phyloP scores from a whole-genome alignment of 2,113 vertebrate species.

The Sardina pilchardus region DNA sequence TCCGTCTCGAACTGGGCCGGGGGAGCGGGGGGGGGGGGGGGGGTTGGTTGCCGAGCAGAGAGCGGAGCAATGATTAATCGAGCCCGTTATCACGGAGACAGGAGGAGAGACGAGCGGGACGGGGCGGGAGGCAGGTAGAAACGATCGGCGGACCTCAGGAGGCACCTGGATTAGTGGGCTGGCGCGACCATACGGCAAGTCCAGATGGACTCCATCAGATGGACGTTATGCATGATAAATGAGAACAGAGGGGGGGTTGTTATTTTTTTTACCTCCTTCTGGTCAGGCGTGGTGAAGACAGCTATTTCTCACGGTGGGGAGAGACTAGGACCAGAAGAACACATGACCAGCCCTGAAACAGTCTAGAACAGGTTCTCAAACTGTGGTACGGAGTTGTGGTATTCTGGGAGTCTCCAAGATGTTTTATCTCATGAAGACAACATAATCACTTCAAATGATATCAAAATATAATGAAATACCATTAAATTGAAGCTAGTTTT shows the following conservation, averaged over 20 bases:
- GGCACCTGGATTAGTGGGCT: constrained; percentile 39
- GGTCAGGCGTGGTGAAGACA: not conserved
- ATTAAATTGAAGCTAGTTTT: no score
- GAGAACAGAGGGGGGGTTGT: constrained; percentile 20
- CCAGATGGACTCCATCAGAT: constrained; percentile 20
- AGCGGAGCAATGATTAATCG: constrained; percentile 42
- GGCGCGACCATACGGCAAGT: constrained; percentile 29
- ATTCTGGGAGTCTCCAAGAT: no score
- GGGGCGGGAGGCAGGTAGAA: not conserved
- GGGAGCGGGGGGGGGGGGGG: constrained; percentile 28
- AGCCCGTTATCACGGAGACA: constrained; percentile 23
- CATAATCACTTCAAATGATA: no score
- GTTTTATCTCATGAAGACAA: no score
- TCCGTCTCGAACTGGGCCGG: not conserved
- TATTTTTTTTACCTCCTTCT: not conserved
- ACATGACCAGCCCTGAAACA: no score
- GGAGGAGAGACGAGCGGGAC: constrained; percentile 28
- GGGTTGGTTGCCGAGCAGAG: no score
- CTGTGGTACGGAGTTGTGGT: no score
- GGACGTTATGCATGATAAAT: constrained; percentile 31
- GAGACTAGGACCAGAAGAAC: not conserved
- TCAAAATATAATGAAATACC: no score
- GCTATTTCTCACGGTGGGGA: not conserved
- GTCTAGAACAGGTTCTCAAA: no score
- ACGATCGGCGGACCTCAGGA: constrained; percentile 17